These are phyloP conservation scores for Columba janthina DNA, from an alignment of 2,113 vertebrate species.

Conservation along the genomic window DNA sequence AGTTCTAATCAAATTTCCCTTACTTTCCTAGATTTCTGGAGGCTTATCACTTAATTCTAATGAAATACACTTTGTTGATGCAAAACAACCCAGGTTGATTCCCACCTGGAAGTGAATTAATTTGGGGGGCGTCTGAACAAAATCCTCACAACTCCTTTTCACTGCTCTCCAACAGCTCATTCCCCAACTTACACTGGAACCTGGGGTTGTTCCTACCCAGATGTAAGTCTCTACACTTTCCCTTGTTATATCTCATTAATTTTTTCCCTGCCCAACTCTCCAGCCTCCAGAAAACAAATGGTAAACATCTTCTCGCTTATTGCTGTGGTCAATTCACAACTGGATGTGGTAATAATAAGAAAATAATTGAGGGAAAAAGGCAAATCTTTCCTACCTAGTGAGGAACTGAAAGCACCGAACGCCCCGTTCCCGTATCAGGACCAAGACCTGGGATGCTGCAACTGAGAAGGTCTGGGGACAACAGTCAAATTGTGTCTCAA, in stretches of 20 bases:
- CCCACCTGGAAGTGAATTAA: background rate
- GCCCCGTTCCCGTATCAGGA: background rate
- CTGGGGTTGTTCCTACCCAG: too few relatives aligned
- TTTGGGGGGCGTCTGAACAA: background rate
- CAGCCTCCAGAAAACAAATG: too few relatives aligned
- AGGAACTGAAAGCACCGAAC: background rate
- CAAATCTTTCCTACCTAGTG: background rate
- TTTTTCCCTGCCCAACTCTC: too few relatives aligned
- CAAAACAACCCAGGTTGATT: fast-evolving
- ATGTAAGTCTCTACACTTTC: too few relatives aligned
- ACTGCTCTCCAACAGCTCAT: too few relatives aligned
- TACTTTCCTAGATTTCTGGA: background rate
- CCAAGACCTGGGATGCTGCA: background rate
- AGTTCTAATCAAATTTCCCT: background rate
- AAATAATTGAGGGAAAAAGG: background rate
- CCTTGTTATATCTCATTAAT: too few relatives aligned
- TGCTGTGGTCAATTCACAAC: background rate
- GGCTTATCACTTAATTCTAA: background rate
- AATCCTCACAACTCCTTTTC: too few relatives aligned
- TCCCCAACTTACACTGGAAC: too few relatives aligned
- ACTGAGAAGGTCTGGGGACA: background rate
- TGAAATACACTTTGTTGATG: background rate
- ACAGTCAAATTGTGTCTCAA: background rate
- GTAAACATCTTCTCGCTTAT: background rate
- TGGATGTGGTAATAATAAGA: background rate